Evolutionary conservation across 64 coral and sea anemone species (phyloP).

Genomic region (Platygyra sinensis): DNA sequence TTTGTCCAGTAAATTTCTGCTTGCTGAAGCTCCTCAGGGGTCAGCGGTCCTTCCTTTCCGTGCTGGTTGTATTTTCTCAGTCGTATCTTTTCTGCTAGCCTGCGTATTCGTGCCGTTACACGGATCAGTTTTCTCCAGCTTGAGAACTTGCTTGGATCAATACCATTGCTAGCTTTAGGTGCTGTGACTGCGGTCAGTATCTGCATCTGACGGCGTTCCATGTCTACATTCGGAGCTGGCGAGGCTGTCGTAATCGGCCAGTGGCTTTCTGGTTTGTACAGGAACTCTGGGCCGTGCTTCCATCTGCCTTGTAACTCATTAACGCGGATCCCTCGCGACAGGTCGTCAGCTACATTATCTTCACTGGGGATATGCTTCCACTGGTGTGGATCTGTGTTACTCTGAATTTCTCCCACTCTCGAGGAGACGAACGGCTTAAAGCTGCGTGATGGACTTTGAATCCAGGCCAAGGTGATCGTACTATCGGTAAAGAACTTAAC

Average conservation of each 20-base stretch:
- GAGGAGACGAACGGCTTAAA: constrained; percentile 63
- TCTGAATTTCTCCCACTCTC: constrained; percentile 55
- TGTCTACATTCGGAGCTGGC: not conserved
- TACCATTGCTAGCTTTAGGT: not conserved
- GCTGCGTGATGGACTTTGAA: constrained; percentile 22
- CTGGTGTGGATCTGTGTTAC: constrained; percentile 45
- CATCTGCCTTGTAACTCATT: constrained; percentile 41
- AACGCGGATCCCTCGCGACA: constrained; percentile 45
- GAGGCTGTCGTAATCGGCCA: constrained; percentile 22
- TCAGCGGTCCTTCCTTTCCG: constrained; percentile 36
- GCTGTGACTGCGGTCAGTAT: no score
- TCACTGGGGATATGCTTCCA: constrained; percentile 61
- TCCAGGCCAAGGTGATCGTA: constrained; percentile 44
- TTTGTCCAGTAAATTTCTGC: constrained; percentile 6
- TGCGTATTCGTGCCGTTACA: constrained; percentile 24
- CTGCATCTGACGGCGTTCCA: not conserved
- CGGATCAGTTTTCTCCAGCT: constrained; percentile 48
- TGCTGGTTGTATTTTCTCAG: not conserved
- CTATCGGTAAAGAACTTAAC: constrained; percentile 62
- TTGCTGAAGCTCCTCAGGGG: constrained; percentile 25
- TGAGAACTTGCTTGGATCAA: constrained; percentile 37
- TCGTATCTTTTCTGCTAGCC: constrained; percentile 40
- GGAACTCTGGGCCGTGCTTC: constrained; percentile 40
- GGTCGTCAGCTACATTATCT: constrained; percentile 49
- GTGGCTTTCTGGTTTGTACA: constrained; percentile 21